phyloP scores from a whole-genome alignment of 2,113 vertebrate species.

The Cinclus mexicanus region DNA sequence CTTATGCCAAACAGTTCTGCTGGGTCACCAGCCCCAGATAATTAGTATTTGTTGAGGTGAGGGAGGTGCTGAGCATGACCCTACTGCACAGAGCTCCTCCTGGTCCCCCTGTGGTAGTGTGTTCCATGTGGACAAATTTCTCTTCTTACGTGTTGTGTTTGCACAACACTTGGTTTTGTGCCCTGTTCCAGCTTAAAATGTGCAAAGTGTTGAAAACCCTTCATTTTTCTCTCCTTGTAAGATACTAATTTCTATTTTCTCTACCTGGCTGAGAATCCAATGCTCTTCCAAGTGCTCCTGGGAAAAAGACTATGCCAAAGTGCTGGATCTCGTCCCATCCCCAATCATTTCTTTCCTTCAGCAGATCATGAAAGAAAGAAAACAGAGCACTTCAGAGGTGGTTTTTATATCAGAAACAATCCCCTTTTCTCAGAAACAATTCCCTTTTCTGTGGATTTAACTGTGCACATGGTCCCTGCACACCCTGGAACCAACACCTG shows the following conservation, averaged over 20 bases:
- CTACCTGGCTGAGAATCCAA: neutral
- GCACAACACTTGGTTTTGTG: neutral
- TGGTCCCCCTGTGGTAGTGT: neutral
- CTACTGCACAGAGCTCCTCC: neutral
- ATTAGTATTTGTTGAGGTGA: neutral
- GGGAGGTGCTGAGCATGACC: neutral
- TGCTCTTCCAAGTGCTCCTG: neutral
- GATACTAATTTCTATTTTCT: neutral
- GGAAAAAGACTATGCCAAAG: neutral
- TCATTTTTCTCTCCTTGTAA: neutral
- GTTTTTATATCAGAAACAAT: neutral
- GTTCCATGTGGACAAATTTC: neutral
- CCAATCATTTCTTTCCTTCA: neutral
- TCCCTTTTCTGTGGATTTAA: neutral
- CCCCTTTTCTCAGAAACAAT: neutral
- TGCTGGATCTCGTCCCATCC: neutral
- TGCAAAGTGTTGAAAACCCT: neutral
- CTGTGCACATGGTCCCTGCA: fast-evolving
- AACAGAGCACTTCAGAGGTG: neutral
- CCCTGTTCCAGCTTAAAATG: neutral
- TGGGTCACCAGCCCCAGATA: neutral
- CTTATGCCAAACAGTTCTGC: neutral
- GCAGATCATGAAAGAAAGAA: neutral
- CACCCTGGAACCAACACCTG: neutral
- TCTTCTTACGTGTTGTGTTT: neutral